Base-by-base conservation (phyloP, 2,797 vertebrate genomes). In the Premnoplex brunnescens region DNA sequence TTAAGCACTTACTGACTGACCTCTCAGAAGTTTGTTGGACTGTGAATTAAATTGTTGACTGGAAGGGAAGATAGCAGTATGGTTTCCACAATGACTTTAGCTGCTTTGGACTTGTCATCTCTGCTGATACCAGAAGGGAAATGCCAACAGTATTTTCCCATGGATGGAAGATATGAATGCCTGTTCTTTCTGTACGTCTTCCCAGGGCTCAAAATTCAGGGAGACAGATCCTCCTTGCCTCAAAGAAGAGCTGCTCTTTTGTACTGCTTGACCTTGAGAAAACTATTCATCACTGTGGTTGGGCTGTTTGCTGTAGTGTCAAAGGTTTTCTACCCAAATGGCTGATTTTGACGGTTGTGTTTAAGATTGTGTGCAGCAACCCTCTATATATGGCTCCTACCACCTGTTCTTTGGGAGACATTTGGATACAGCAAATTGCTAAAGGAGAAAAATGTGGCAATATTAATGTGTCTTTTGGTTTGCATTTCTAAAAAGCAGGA, bases 261-360 rank as follows among this genome's bases (percentile, higher is more conserved):
- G n/a, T 41, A 13, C 12, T 4, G 0, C 8, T 76, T 66, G 14
- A 48, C n/a, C 28, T 73, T 76, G 39, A 75, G 59, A 49, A 83
- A 49, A 12, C 17, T 56, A 28, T 23, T 68, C 12, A 51, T 22
- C 0, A 0, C 41, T 44, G 1, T 54, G 26, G 7, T 36, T 1
- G 2, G 36, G 20, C 36, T 60, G 17, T 43, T 71, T 26, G 10
- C 39, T 83, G 55, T 56, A 36, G 20, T 0, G 1, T 37, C 37
- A 41, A 16, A 79, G 20, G 18, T 51, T 69, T 87, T 62, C 15
- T 82, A 26, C 6, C 10, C 8, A 37, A 34, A 17, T 48, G 26
- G 20, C 34, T 67, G 5, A 41, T 71, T 90, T 67, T 75, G 34
- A n/a, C 11, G 4, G 12, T 56, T 55, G 5, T n/a, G 7, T 46